These are phyloP conservation scores for Bos indicus DNA, from an alignment of 2,113 vertebrate genomes.

Conservation along the genomic window DNA sequence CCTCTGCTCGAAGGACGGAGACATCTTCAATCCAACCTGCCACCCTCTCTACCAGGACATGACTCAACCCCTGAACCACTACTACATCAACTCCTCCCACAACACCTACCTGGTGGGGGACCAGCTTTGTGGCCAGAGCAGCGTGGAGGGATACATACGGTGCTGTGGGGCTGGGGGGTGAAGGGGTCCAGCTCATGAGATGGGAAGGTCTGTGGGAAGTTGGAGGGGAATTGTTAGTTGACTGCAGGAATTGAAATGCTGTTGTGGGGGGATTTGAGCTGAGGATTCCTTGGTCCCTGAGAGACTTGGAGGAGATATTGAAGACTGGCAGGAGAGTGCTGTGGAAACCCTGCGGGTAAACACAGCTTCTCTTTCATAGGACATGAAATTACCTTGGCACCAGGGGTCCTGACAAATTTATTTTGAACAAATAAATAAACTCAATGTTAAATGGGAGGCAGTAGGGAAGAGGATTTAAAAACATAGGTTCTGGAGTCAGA, in stretches of 20 bases:
- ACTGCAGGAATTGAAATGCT: background rate
- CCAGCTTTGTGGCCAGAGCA: conserved; percentile 95
- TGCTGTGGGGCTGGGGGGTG: conserved; percentile 54
- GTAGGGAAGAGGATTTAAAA: background rate
- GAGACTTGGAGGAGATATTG: background rate
- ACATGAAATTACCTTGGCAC: background rate
- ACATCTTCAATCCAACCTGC: conserved; percentile 87
- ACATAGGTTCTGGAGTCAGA: background rate
- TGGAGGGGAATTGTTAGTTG: background rate
- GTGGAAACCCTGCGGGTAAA: background rate
- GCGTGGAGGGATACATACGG: conserved; percentile 96
- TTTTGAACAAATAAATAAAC: background rate
- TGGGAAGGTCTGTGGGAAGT: background rate
- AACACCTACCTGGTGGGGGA: conserved; percentile 97
- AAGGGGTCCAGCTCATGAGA: background rate
- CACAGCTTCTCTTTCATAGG: background rate
- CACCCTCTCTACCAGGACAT: conserved; percentile 89
- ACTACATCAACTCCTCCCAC: conserved; percentile 96
- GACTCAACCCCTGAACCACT: conserved; percentile 90
- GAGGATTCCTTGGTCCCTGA: background rate
- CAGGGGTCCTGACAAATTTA: background rate
- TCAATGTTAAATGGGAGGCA: background rate
- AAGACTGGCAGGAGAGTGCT: background rate
- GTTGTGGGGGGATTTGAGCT: background rate
- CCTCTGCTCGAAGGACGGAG: conserved; percentile 90